These are phyloP conservation scores for Lophotis ruficrista DNA, from an alignment of 2,113 vertebrate species.

Conservation along the genomic window DNA sequence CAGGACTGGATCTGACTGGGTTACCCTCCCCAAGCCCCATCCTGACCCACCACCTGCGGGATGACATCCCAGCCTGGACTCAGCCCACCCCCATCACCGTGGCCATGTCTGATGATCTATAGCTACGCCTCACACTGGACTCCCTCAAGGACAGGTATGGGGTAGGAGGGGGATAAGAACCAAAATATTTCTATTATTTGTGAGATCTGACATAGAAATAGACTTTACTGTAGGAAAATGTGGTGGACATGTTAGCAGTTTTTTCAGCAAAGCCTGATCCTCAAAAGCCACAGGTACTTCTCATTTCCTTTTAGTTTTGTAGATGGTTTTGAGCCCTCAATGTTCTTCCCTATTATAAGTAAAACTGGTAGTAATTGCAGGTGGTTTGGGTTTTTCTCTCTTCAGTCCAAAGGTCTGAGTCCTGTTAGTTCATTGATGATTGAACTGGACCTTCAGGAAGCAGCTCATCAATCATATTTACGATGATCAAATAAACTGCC, in stretches of 20 bases:
- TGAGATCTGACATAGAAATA: background rate
- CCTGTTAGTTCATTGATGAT: accelerated
- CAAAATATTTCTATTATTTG: background rate
- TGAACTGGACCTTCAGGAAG: background rate
- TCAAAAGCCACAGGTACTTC: slow-evolving; percentile 19
- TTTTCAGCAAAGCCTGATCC: background rate
- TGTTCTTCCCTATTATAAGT: background rate
- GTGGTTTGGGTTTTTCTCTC: background rate
- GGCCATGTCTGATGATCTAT: background rate
- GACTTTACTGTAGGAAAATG: background rate
- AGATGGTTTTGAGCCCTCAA: background rate
- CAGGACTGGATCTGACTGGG: background rate
- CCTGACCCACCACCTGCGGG: background rate
- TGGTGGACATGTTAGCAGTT: background rate
- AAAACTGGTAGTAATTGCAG: background rate
- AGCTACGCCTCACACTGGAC: accelerated
- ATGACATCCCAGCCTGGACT: background rate
- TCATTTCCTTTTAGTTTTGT: background rate
- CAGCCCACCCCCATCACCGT: background rate
- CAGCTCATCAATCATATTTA: background rate
- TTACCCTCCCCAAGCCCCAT: background rate
- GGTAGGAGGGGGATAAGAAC: background rate
- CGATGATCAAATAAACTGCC: background rate
- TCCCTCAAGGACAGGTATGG: background rate
- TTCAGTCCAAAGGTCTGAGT: background rate